Evolutionary conservation across 1,140 invertebrate genomes (phyloP).

Genomic region (Pseudobourletiella spinata): DNA sequence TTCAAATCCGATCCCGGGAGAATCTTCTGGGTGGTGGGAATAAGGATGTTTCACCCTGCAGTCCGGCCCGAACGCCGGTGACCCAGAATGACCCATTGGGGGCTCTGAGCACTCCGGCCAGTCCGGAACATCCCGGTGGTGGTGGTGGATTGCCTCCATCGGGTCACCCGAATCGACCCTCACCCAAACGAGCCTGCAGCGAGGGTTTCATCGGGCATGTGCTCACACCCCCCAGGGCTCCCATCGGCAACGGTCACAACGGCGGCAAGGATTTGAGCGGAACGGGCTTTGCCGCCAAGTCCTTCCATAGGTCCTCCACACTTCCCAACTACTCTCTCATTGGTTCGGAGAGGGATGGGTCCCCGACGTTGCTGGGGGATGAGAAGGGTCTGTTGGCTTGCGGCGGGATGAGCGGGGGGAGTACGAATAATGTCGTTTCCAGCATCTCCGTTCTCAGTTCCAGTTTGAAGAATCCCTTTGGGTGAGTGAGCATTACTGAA

Average conservation of each 20-base stretch:
- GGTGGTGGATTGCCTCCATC: neutral
- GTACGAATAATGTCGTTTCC: constrained; percentile 15
- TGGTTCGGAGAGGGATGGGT: neutral
- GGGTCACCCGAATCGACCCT: constrained; percentile 18
- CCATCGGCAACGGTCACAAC: neutral
- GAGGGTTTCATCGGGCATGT: constrained; percentile 30
- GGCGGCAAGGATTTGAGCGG: constrained; percentile 6
- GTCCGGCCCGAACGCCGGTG: constrained; percentile 63
- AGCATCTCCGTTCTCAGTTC: constrained; percentile 31
- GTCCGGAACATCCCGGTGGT: neutral
- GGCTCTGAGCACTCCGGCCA: constrained; percentile 48
- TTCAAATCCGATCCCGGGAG: constrained; percentile 31
- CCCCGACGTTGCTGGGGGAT: constrained; percentile 9
- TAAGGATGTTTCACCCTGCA: constrained; percentile 41
- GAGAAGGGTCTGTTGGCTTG: constrained; percentile 14
- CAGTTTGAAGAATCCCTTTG: constrained; percentile 34
- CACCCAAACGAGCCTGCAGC: constrained; percentile 32
- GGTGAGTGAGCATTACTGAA: constrained; percentile 3
- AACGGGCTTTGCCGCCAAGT: constrained; percentile 7
- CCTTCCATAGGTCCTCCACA: constrained; percentile 34
- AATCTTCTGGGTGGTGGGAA: constrained; percentile 28
- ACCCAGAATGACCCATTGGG: constrained; percentile 85
- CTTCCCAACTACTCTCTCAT: constrained; percentile 29
- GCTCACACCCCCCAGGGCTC: neutral
- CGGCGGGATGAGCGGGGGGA: constrained; percentile 5